Evolutionary conservation across 2,797 vertebrate genomes (phyloP).

Genomic region (Xenops minutus): DNA sequence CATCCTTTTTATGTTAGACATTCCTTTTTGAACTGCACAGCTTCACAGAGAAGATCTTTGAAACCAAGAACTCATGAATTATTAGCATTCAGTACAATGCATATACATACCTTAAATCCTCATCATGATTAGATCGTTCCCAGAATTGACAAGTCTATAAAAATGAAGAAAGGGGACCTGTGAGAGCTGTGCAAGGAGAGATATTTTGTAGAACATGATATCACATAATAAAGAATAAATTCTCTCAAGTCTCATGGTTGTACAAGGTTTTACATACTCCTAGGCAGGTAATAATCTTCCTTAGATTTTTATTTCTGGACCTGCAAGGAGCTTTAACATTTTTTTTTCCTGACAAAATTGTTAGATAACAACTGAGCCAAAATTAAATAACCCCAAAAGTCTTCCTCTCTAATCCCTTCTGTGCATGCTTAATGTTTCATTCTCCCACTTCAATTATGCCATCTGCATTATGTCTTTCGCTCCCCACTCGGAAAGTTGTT

Average conservation of each 20-base stretch:
- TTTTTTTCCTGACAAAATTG: conserved; percentile 48
- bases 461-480: conserved; percentile 79
- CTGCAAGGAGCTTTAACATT: conserved; percentile 33
- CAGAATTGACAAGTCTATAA: conserved; percentile 54
- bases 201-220: conserved; percentile 50
- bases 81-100: conserved; percentile 46
- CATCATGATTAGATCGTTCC: conserved; percentile 26
- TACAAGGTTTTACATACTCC: conserved; percentile 55
- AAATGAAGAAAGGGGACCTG: conserved; percentile 54
- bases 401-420: conserved; percentile 73
- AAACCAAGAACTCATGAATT: conserved; percentile 53
- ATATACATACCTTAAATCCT: conserved; percentile 59
- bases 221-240: conserved; percentile 66
- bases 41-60: conserved; percentile 44
- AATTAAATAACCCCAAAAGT: conserved; percentile 70
- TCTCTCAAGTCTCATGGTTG: conserved; percentile 52
- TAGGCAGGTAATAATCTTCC: conserved; percentile 68
- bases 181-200: conserved; percentile 40
- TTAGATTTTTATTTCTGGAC: neutral
- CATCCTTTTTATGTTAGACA: conserved; percentile 31
- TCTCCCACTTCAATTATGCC: conserved; percentile 81
- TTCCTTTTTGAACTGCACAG: conserved; percentile 34
- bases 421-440: conserved; percentile 76
- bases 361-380: conserved; percentile 65
- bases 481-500: conserved; percentile 86